A percentile compares a stretch with the other conserved stretches of the same genome.
Conservation (phyloP, 2,797 vertebrate species). For the Vultur gryphus region DNA sequence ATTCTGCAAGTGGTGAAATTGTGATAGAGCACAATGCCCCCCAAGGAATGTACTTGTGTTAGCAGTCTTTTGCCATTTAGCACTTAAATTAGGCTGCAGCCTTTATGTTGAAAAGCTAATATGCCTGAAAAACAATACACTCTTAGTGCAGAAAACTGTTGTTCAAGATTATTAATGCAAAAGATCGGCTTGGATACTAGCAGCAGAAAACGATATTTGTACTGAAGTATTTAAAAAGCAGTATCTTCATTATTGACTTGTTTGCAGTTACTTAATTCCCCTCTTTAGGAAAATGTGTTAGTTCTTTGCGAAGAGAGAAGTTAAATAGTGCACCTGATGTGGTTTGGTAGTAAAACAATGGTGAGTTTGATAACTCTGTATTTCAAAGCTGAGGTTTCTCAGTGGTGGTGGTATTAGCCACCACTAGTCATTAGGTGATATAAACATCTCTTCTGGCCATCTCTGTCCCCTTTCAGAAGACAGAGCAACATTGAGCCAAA, state of each 20-base stretch:
- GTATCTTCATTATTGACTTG: neutral
- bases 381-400: neutral
- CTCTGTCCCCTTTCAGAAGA: neutral
- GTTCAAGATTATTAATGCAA: neutral
- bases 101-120: neutral
- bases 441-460: neutral
- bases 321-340: neutral
- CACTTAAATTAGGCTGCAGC: neutral
- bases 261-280: neutral
- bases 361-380: neutral
- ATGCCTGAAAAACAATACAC: neutral
- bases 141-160: neutral
- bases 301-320: neutral
- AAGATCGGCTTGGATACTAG: neutral
- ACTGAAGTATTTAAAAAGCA: neutral
- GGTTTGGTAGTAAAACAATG: neutral
- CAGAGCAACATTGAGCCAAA: neutral
- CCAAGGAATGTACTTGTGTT: neutral
- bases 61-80: neutral
- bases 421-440: neutral
- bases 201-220: neutral
- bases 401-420: neutral
- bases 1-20: neutral
- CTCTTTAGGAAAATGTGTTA: neutral
- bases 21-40: neutral